Base-by-base conservation (phyloP, 2,113 vertebrate species). In the Macquaria ambigua region DNA sequence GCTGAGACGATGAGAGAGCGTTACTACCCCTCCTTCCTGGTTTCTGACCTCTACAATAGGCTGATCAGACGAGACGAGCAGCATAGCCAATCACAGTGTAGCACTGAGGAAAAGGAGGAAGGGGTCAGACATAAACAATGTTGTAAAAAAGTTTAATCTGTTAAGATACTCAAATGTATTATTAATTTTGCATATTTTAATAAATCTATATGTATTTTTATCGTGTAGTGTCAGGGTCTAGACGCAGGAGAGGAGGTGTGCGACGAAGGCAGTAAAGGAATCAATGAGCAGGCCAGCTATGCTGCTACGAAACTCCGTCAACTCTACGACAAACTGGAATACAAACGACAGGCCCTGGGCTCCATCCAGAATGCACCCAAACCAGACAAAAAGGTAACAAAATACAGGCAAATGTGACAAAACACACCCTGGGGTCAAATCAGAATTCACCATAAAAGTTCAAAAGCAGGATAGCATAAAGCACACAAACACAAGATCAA, bases 291-390 rank as follows among this genome's bases (percentile, higher is more conserved):
- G 93, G 96, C 97, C 87, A 98, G 96, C 93, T 99, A 98, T 6
- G 97, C 98, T 68, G 97, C 96, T 31, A 98, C 97, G 74, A 99
- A 98, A 87, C 97, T 99, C 10, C 95, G 95, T 46, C 97, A 97
- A 81, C 95, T 99, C 58, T 97, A 95, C 63, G 98, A 99, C 94
- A 99, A 98, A 69, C 97, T 99, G 81, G 97, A 99, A 73, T 99
- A 99, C 92, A 99, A 99, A 92, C 97, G 96, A 28, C 98, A 99
- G 90, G 98, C 98, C 73, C 95, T 99, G 71, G 97, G 95, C 92
- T 99, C 98, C 62, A 96, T 99, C 89, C 98, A 97, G 91, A 99
- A 97, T 43, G 97, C 98, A 64, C 98, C 98, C 79, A 98, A 99
- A 92, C 98, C 97, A 1, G 97, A 99, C 95, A 99, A 97, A 93